Conservation (phyloP, 2,797 vertebrate species). For the Sebastiscus albofasciatus region DNA sequence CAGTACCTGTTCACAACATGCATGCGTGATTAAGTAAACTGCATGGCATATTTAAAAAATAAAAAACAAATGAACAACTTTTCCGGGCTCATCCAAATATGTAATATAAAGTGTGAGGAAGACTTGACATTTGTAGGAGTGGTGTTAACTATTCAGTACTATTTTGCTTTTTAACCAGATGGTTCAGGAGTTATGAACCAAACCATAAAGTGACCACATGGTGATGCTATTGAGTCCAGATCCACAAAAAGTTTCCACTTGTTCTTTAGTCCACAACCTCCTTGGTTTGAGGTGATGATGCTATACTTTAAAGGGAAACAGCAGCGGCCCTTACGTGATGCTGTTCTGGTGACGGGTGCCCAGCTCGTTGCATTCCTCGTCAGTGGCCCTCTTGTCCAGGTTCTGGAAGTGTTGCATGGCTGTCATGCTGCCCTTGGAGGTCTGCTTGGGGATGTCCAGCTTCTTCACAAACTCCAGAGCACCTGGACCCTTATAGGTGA, state of each 20-base stretch:
- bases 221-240: neutral
- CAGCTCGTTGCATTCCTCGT: constrained; percentile 75
- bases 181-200: neutral
- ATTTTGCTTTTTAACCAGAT: neutral
- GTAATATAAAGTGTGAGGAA: too few relatives aligned
- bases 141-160: too few relatives aligned
- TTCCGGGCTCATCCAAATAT: too few relatives aligned
- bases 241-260: too few relatives aligned
- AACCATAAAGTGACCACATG: neutral
- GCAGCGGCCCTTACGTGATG: constrained; percentile 76
- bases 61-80: too few relatives aligned
- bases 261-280: neutral
- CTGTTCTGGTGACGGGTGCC: constrained; percentile 84
- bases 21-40: too few relatives aligned
- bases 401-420: constrained; percentile 87
- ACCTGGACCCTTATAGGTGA: constrained; percentile 77
- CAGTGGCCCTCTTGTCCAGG: constrained; percentile 84
- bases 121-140: too few relatives aligned
- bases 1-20: too few relatives aligned
- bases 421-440: constrained; percentile 74
- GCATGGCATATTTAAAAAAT: too few relatives aligned
- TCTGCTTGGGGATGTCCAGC: constrained; percentile 82
- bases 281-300: neutral
- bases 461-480: constrained; percentile 80
- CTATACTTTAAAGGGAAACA: neutral